A percentile compares a stretch with the other conserved stretches of the same genome.
Evolutionary conservation across 2,888 invertebrate species (phyloP).

Genomic region (Hypena proboscidalis): DNA sequence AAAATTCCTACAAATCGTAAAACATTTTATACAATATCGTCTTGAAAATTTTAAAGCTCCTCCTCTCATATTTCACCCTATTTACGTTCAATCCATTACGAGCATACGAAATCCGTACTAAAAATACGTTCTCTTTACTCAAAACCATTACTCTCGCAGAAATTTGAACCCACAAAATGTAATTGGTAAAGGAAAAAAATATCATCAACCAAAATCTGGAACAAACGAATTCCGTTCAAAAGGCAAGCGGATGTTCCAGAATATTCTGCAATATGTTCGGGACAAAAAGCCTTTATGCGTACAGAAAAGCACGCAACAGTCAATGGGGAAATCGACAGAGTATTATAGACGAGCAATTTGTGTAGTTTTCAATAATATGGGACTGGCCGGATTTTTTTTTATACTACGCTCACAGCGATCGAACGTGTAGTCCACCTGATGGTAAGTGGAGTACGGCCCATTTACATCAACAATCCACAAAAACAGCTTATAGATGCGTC

Average conservation of each 20-base stretch:
- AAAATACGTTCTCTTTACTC: background rate
- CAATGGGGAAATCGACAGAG: constrained; percentile 12
- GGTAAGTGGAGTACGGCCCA: too few relatives aligned
- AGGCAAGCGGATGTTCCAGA: constrained; percentile 23
- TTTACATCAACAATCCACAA: too few relatives aligned
- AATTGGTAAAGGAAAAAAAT: constrained; percentile 14
- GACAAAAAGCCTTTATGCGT: constrained; percentile 29
- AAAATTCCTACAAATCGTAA: too few relatives aligned
- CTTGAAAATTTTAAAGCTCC: too few relatives aligned
- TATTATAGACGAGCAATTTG: background rate
- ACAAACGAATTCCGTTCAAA: constrained; percentile 17
- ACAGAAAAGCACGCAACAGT: constrained; percentile 18
- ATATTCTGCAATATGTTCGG: constrained; percentile 20
- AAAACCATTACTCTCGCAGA: constrained; percentile 9
- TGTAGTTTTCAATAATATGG: too few relatives aligned
- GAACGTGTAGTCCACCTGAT: too few relatives aligned
- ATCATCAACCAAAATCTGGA: constrained; percentile 24
- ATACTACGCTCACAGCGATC: too few relatives aligned
- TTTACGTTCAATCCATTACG: background rate
- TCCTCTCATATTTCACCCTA: constrained; percentile 13
- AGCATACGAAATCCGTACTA: background rate
- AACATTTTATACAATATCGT: too few relatives aligned
- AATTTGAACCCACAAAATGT: constrained; percentile 12
- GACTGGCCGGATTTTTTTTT: too few relatives aligned
- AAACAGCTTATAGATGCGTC: too few relatives aligned